Percentiles rank a stretch among this genome's conserved stretches.
Conservation (phyloP, 35 echinoderm and acorn worm species). For the Strongylocentrotus purpuratus region DNA sequence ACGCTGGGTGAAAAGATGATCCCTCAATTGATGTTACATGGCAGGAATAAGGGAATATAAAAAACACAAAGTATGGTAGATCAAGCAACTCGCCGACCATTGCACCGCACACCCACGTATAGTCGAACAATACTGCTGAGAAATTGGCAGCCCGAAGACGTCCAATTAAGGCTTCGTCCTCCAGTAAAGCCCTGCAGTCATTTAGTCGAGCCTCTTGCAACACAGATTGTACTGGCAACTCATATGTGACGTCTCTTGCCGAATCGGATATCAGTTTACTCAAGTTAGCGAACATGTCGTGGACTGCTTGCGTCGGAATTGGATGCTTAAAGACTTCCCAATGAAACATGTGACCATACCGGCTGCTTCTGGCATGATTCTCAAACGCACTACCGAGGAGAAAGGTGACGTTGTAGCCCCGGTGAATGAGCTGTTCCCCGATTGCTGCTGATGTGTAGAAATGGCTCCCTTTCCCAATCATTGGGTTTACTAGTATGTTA, state of each 20-base stretch:
- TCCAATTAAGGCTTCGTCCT: not conserved
- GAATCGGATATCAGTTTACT: not conserved
- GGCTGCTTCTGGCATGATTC: not conserved
- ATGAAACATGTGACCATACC: not conserved
- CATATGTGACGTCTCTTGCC: not conserved
- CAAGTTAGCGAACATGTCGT: not conserved
- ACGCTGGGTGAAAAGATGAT: constrained; percentile 8
- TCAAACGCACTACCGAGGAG: not conserved
- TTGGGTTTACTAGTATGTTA: not conserved
- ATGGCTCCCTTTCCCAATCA: not conserved
- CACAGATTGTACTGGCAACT: not conserved
- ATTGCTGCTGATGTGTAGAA: not conserved
- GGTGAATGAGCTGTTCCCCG: not conserved
- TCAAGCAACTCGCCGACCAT: not conserved
- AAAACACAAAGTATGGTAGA: not conserved
- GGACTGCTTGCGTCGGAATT: not conserved
- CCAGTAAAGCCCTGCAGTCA: not conserved
- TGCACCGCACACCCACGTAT: constrained; percentile 22
- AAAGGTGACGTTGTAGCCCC: constrained; percentile 25
- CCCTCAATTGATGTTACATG: not conserved
- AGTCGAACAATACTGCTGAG: constrained; percentile 23
- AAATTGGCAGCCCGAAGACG: constrained; percentile 12
- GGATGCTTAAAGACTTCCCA: constrained; percentile 3
- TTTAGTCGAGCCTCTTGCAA: not conserved
- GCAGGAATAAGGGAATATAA: not conserved